These are phyloP conservation scores for Pemphigus obesinymphae DNA, from an alignment of 1,140 invertebrate species.

Conservation along the genomic window DNA sequence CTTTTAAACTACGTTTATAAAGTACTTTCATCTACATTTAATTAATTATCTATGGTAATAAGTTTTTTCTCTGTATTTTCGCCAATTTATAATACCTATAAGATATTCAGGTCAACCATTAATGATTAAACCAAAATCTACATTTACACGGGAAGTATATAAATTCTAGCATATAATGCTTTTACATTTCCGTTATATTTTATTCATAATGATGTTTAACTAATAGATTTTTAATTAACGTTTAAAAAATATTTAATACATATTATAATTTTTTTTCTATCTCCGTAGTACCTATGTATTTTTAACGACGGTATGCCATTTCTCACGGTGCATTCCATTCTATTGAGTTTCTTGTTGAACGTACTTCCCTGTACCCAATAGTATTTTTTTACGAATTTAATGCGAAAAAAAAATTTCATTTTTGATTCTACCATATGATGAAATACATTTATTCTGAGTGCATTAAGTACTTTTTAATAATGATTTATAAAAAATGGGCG, in stretches of 20 bases:
- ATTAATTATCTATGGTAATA: not conserved
- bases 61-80: not conserved
- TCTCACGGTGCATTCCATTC: not conserved
- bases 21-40: not conserved
- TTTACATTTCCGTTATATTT: conserved; percentile 20
- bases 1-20: not conserved
- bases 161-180: not conserved
- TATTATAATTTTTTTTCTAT: not conserved
- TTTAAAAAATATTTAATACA: too few relatives aligned
- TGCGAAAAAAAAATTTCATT: too few relatives aligned
- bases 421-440: too few relatives aligned
- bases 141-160: not conserved
- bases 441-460: too few relatives aligned
- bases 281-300: not conserved
- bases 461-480: too few relatives aligned
- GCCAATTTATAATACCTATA: too few relatives aligned
- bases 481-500: too few relatives aligned
- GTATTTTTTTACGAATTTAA: too few relatives aligned
- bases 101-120: not conserved
- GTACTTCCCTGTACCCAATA: too few relatives aligned
- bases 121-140: not conserved
- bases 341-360: not conserved
- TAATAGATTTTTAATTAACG: not conserved
- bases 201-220: not conserved
- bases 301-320: not conserved